Conservation (phyloP, 37 sponge, comb jelly and placozoan species). For the Sycon ciliatum region DNA sequence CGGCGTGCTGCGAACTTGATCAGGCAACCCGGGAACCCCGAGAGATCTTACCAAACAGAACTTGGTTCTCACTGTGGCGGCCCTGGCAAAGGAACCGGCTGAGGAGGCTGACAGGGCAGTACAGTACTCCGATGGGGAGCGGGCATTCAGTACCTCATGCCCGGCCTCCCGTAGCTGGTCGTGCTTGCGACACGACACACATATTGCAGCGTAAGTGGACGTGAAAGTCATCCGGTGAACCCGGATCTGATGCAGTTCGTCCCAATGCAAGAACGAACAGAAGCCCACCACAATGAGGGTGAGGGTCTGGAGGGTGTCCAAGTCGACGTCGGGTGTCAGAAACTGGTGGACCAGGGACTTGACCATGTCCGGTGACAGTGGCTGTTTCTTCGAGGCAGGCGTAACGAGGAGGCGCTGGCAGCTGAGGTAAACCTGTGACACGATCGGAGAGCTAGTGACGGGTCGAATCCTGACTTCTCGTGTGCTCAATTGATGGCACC, state of each 20-base stretch:
- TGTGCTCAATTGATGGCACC: no score
- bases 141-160: not conserved
- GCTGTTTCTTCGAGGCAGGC: not conserved
- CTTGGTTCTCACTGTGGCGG: no score
- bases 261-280: not conserved
- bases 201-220: not conserved
- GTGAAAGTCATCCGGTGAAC: not conserved
- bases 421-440: no score
- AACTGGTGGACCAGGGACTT: not conserved
- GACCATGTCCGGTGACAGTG: not conserved
- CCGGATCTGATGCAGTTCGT: no score
- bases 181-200: not conserved
- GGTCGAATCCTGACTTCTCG: not conserved
- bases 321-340: no score
- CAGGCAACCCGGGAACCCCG: no score
- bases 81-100: not conserved
- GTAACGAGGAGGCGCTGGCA: not conserved
- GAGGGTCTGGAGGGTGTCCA: no score
- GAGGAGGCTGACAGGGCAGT: conserved; percentile 3
- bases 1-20: no score
- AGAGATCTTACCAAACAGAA: no score
- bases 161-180: conserved; percentile 14
- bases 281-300: conserved; percentile 1
- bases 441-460: no score
- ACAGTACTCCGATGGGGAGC: not conserved